phyloP scores from a whole-genome alignment of 2,113 vertebrate species.

The Cyprinodon brontotheroides region DNA sequence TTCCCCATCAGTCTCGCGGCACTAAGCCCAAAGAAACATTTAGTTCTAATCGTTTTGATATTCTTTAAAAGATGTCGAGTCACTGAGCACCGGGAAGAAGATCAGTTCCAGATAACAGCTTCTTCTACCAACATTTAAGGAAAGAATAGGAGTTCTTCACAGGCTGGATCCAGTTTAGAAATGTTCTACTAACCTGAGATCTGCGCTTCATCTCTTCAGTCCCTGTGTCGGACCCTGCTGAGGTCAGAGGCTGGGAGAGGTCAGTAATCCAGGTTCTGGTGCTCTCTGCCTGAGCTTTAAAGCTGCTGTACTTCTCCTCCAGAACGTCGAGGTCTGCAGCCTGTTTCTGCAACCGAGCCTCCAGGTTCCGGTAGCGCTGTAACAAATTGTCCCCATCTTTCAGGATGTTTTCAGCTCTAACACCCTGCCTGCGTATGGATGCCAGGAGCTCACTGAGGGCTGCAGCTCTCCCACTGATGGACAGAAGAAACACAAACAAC shows the following conservation, averaged over 20 bases:
- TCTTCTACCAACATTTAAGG: no score
- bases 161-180: neutral
- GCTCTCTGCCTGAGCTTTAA: slow-evolving; percentile 36
- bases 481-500: slow-evolving; percentile 8
- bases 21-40: no score
- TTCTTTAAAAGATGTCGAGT: no score
- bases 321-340: slow-evolving; percentile 47
- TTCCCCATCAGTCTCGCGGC: no score
- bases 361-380: slow-evolving; percentile 71
- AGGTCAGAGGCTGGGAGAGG: slow-evolving; percentile 27
- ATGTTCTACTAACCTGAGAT: slow-evolving; percentile 61
- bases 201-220: slow-evolving; percentile 45
- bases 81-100: no score
- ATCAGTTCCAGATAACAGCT: no score
- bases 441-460: slow-evolving; percentile 60
- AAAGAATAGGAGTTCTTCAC: no score
- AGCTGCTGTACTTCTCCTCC: slow-evolving; percentile 38
- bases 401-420: slow-evolving; percentile 73
- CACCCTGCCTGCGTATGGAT: slow-evolving; percentile 68
- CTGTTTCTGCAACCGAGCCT: slow-evolving; percentile 55
- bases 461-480: slow-evolving; percentile 51
- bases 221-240: neutral
- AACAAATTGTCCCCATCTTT: slow-evolving; percentile 72
- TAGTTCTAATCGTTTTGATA: no score
- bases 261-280: slow-evolving; percentile 62